phyloP scores from a whole-genome alignment of 2,113 vertebrate genomes.

The Marmota flaviventris region DNA sequence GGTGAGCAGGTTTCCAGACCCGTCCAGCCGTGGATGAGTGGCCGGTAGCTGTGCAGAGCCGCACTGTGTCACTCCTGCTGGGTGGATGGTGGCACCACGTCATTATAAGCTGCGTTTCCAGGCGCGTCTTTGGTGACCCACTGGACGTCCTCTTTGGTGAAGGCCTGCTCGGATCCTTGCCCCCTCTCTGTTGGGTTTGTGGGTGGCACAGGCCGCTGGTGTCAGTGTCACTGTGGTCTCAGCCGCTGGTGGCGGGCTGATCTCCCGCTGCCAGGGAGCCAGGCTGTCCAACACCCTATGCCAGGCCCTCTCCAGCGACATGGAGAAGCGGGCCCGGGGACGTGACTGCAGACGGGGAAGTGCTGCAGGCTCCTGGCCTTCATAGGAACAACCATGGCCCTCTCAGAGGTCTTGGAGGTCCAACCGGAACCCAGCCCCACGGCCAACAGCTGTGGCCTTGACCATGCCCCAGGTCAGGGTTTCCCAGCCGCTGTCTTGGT shows the following conservation, averaged over 20 bases:
- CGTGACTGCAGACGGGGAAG: no score
- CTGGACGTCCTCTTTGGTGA: neutral
- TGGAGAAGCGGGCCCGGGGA: neutral
- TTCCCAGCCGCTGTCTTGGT: neutral
- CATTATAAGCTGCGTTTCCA: neutral
- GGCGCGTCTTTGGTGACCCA: neutral
- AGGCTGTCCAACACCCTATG: neutral
- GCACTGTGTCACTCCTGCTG: neutral
- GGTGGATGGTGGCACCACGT: neutral
- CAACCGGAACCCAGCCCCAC: neutral
- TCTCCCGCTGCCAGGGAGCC: neutral
- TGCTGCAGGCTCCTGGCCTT: neutral
- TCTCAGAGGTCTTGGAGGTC: neutral
- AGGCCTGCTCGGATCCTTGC: neutral
- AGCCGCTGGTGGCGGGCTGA: accelerated
- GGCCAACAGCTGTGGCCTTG: neutral
- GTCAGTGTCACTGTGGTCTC: neutral
- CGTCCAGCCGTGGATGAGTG: neutral
- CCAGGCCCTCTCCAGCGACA: neutral
- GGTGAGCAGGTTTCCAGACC: neutral
- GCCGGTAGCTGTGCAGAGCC: neutral
- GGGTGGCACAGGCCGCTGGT: neutral
- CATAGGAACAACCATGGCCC: neutral
- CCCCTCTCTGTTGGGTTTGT: neutral
- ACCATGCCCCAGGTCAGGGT: neutral